Percentiles rank a stretch among this genome's conserved stretches.
Evolutionary conservation across 2,113 vertebrate species (phyloP).

Genomic region (Agapornis roseicollis): DNA sequence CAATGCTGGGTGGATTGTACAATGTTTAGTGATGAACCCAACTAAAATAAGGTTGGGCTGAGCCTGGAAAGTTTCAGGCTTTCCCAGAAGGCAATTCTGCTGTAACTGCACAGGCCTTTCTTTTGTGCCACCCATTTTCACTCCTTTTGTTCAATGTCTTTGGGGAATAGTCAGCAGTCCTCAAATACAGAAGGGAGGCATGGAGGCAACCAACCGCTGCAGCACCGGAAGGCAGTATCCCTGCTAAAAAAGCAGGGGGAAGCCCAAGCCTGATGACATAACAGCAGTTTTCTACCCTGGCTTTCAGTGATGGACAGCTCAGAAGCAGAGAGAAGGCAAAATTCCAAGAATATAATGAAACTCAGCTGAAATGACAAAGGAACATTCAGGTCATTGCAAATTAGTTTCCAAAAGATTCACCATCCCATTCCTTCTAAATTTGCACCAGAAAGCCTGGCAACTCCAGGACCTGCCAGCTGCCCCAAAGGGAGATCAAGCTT

Average conservation of each 20-base stretch:
- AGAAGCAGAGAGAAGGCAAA: background rate
- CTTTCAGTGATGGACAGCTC: background rate
- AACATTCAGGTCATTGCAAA: background rate
- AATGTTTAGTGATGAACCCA: background rate
- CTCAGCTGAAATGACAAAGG: slow-evolving; percentile 1
- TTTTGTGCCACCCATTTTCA: background rate
- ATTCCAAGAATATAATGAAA: slow-evolving; percentile 6
- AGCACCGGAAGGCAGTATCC: background rate
- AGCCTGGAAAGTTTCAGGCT: background rate
- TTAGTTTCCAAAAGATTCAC: background rate
- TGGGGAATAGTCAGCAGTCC: background rate
- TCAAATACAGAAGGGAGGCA: background rate
- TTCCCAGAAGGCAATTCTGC: background rate
- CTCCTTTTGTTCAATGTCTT: background rate
- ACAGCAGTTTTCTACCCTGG: background rate
- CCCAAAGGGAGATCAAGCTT: background rate
- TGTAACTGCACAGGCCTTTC: background rate
- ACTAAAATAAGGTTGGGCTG: background rate
- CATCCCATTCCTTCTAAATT: background rate
- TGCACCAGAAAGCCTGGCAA: background rate
- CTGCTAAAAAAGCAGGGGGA: background rate
- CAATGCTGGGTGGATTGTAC: background rate
- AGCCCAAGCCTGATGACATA: background rate
- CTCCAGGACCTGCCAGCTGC: background rate
- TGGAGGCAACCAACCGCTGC: background rate